These are phyloP conservation scores for Nematolebias whitei DNA, from an alignment of 2,113 vertebrate species.

Conservation along the genomic window DNA sequence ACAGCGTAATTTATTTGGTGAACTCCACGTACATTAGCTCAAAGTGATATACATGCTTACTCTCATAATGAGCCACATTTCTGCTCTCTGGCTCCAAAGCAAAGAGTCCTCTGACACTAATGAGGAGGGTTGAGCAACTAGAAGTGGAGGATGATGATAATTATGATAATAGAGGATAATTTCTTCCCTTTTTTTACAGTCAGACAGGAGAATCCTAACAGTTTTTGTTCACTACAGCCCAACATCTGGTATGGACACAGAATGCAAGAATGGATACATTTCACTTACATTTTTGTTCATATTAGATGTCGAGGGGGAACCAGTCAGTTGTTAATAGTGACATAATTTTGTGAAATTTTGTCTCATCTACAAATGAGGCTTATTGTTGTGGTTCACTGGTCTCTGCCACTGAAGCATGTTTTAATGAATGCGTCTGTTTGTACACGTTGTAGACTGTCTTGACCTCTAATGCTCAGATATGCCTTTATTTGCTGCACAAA, in stretches of 20 bases:
- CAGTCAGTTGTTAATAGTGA: too few species aligned
- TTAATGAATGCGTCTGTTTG: neutral
- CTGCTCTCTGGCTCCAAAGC: constrained; percentile 37
- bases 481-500: neutral
- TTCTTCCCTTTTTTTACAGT: constrained; percentile 18
- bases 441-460: neutral
- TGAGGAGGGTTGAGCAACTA: constrained; percentile 47
- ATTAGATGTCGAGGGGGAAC: too few species aligned
- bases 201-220: constrained; percentile 30
- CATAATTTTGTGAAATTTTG: neutral
- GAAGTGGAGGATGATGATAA: constrained; percentile 33
- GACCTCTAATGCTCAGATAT: neutral
- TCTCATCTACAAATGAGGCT: neutral
- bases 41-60: constrained; percentile 46
- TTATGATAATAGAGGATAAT: constrained; percentile 8
- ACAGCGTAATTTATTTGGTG: neutral
- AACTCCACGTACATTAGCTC: constrained; percentile 18
- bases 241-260: neutral
- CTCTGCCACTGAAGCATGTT: neutral
- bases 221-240: neutral
- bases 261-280: neutral
- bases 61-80: constrained; percentile 43
- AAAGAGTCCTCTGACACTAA: constrained; percentile 48
- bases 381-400: neutral
- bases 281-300: neutral